Evolutionary conservation across 2,888 invertebrate genomes (phyloP), one percentile per base, ranked within the genome.

Genomic region (Eupithecia vulgata): DNA sequence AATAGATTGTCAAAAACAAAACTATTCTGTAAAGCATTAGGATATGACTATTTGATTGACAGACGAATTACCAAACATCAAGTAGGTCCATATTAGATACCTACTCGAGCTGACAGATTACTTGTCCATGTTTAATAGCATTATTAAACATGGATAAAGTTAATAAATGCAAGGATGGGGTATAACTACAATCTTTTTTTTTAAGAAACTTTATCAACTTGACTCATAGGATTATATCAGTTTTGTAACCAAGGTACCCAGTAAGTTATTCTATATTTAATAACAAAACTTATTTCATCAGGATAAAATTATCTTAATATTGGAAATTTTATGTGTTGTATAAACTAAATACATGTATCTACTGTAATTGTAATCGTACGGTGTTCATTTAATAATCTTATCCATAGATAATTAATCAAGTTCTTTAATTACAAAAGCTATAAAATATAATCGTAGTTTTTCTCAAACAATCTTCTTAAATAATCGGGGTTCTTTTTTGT

Each of bases 401-500:
- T 21, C n/a, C 52, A 52, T 25, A 52, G 21, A 52, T 48, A 59
- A 10, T 5, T 42, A 59, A 66, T 48, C 65, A 62, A 45, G 40
- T 62, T 17, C 30, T 70, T 68, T 42, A 42, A 74, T 52, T 72
- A 69, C 25, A 72, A 70, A 70, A 48, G 2, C 40, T 61, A 68
- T 66, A 52, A 48, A 52, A 0, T 48, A 37, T 25, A 25, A 13
- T 25, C 42, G 37, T 21, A 62, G 17, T 74, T 68, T 65, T 68
- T 61, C 34, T 74, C 15, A 30, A 68, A 52, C 64, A 61, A 8
- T 66, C 72, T 70, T 72, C 77, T 76, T 12, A 87, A 81, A 78
- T 89, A 92, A 75, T 90, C 87, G 13, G 91, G 90, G 76, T 92
- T 91, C 79, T 91, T 93, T 72, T 90, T 86, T 1, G 87, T 79